Conservation (phyloP, 2,888 invertebrate genomes). For the Tetragonula carbonaria region DNA sequence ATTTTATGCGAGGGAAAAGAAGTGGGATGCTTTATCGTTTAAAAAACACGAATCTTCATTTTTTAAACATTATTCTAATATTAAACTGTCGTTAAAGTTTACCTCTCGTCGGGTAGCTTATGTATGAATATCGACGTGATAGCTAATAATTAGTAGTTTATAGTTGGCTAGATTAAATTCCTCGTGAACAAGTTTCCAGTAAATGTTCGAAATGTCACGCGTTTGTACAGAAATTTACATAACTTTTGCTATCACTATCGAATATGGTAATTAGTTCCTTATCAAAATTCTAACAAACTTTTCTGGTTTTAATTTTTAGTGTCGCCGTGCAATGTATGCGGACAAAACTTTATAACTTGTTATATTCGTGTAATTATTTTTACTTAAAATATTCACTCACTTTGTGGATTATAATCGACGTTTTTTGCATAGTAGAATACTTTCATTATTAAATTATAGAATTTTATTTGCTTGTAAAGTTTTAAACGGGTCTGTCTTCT, state of each 20-base stretch:
- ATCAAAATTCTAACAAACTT: background rate
- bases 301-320: slow-evolving; percentile 13
- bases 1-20: too few relatives aligned
- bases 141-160: background rate
- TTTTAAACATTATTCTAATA: background rate
- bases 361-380: background rate
- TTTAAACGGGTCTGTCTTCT: background rate
- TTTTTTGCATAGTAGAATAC: background rate
- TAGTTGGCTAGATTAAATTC: background rate
- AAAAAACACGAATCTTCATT: background rate
- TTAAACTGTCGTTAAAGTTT: background rate
- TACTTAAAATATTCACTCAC: background rate
- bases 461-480: background rate
- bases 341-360: background rate
- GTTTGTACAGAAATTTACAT: slow-evolving; percentile 13
- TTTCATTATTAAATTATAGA: too few relatives aligned
- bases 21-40: background rate
- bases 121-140: background rate
- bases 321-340: background rate
- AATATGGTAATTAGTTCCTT: slow-evolving; percentile 9
- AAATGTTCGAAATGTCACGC: slow-evolving; percentile 23
- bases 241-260: background rate
- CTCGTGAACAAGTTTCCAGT: slow-evolving; percentile 8
- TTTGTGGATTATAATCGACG: background rate
- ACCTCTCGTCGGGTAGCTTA: background rate